These are phyloP conservation scores for Drosophila willistoni DNA, from an alignment of 1,140 invertebrate species.

Conservation along the genomic window DNA sequence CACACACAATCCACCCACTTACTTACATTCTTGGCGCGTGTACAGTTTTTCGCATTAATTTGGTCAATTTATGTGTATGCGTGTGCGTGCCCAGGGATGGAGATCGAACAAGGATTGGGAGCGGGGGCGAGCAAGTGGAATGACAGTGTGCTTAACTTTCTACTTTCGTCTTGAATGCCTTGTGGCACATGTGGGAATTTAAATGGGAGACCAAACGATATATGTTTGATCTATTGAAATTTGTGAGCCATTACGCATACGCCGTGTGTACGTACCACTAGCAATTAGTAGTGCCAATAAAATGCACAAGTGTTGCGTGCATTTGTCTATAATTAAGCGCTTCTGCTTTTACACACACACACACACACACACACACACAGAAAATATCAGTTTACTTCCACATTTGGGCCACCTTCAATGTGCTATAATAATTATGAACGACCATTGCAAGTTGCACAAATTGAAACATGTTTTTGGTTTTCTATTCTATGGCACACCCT, in stretches of 20 bases:
- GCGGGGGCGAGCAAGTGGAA: too few species aligned
- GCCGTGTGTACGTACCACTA: conserved; percentile 38
- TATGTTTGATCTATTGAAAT: conserved; percentile 19
- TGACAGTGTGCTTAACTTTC: conserved; percentile 1
- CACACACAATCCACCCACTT: not conserved
- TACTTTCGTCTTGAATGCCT: conserved; percentile 40
- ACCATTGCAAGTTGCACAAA: conserved; percentile 48
- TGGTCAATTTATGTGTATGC: conserved; percentile 71
- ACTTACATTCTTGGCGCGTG: conserved; percentile 54
- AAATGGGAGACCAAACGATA: conserved; percentile 6
- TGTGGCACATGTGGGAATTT: too few species aligned
- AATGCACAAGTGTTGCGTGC: conserved; percentile 64
- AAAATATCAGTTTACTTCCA: too few species aligned
- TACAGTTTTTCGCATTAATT: conserved; percentile 70
- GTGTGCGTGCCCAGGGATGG: conserved; percentile 19
- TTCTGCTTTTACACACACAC: not conserved
- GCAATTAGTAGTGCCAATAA: conserved; percentile 41
- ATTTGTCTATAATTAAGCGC: conserved; percentile 53
- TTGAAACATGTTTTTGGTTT: conserved; percentile 58
- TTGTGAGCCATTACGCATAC: conserved; percentile 57
- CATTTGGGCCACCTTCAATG: too few species aligned
- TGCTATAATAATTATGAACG: conserved; percentile 56
- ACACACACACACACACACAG: too few species aligned
- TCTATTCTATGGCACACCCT: conserved; percentile 29
- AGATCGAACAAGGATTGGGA: too few species aligned